A percentile compares a stretch with the other conserved stretches of the same genome.
Evolutionary conservation across 2,888 invertebrate species (phyloP).

Genomic region (Myathropa florea): DNA sequence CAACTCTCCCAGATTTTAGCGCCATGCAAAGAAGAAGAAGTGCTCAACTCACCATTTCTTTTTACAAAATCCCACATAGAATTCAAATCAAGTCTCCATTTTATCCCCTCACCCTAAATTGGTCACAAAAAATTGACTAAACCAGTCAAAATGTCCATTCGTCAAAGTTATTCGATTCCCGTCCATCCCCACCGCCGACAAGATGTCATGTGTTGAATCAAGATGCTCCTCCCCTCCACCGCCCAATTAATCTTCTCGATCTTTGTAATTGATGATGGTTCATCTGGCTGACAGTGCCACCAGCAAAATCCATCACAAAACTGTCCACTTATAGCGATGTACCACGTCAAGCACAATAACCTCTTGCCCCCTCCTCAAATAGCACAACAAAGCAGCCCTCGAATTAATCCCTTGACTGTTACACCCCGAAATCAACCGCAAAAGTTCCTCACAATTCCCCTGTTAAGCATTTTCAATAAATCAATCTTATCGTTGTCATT

Average conservation of each 20-base stretch:
- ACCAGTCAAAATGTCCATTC: too few relatives aligned
- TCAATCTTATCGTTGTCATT: constrained; percentile 44
- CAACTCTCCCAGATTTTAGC: too few relatives aligned
- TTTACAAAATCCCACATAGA: too few relatives aligned
- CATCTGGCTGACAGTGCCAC: background rate
- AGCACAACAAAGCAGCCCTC: background rate
- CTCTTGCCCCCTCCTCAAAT: background rate
- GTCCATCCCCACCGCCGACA: background rate
- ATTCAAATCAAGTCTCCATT: too few relatives aligned
- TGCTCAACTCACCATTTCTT: too few relatives aligned
- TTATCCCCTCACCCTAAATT: too few relatives aligned
- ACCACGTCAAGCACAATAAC: background rate
- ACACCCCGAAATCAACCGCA: background rate
- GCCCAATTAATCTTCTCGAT: background rate
- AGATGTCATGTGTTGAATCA: background rate
- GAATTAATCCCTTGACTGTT: background rate
- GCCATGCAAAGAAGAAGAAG: too few relatives aligned
- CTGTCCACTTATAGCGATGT: background rate
- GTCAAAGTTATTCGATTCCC: background rate
- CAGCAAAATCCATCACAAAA: background rate
- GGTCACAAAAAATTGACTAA: too few relatives aligned
- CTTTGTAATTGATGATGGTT: background rate
- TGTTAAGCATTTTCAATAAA: constrained; percentile 22
- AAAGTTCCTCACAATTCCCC: constrained; percentile 8
- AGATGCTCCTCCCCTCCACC: background rate